phyloP scores from a whole-genome alignment of 2,113 vertebrate species.

The Channa maculata region DNA sequence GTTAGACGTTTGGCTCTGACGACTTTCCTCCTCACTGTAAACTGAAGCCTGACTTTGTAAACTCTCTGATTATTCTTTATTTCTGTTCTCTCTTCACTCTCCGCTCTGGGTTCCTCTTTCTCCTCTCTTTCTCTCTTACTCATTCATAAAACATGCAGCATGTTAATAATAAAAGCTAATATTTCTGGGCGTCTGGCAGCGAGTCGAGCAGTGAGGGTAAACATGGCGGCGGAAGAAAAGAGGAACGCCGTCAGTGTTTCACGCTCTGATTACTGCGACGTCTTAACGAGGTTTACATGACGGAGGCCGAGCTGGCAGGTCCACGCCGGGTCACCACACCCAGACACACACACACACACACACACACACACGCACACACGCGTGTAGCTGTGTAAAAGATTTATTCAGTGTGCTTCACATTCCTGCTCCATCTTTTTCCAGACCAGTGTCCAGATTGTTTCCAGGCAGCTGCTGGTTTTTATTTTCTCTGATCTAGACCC shows the following conservation, averaged over 20 bases:
- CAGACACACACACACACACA: not conserved
- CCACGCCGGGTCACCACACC: slow-evolving; percentile 3
- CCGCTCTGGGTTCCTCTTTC: not conserved
- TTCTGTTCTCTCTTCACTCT: not conserved
- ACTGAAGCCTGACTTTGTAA: no score
- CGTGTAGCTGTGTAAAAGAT: not conserved
- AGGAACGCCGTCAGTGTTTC: slow-evolving; percentile 23
- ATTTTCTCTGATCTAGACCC: not conserved
- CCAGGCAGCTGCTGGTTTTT: not conserved
- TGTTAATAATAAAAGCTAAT: slow-evolving; percentile 53
- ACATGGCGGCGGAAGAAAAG: slow-evolving; percentile 34
- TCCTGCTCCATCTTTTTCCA: not conserved
- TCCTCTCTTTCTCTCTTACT: not conserved
- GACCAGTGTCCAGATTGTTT: not conserved
- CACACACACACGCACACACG: not conserved
- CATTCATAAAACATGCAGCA: slow-evolving; percentile 40
- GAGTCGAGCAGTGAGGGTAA: slow-evolving; percentile 7
- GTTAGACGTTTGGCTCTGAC: no score
- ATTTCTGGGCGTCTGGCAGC: slow-evolving; percentile 4
- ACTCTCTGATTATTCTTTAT: not conserved
- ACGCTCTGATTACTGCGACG: slow-evolving; percentile 48
- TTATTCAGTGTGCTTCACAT: slow-evolving; percentile 6
- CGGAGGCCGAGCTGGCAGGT: slow-evolving; percentile 4
- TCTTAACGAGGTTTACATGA: slow-evolving; percentile 42
- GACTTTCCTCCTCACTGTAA: no score